These are phyloP conservation scores for Dascyllus trimaculatus DNA, from an alignment of 2,113 vertebrate species.

Conservation along the genomic window DNA sequence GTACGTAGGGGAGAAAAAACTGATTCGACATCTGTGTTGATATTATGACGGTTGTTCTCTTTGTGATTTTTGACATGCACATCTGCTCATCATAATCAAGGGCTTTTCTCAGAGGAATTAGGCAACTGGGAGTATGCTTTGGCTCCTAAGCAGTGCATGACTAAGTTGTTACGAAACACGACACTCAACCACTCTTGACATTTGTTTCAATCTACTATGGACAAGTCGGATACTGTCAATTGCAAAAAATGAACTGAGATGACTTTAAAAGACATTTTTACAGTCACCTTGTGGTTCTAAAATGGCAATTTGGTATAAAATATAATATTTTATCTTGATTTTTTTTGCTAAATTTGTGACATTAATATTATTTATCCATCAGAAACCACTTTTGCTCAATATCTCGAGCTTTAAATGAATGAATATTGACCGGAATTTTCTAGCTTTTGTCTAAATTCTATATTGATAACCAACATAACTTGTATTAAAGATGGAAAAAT, in stretches of 20 bases:
- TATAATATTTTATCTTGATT: no score
- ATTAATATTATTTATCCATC: no score
- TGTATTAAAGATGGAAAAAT: no score
- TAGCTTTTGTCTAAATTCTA: no score
- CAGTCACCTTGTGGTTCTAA: no score
- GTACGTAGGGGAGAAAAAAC: slow-evolving; percentile 1
- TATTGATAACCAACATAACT: no score
- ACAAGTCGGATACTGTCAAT: neutral
- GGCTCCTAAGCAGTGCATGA: neutral
- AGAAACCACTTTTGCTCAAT: no score
- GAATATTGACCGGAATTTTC: no score
- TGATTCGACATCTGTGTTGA: neutral
- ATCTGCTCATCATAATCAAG: slow-evolving; percentile 8
- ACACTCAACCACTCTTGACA: neutral
- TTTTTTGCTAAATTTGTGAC: no score
- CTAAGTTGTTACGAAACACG: slow-evolving; percentile 22
- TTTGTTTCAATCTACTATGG: neutral
- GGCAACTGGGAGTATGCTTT: slow-evolving; percentile 18
- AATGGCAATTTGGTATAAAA: no score
- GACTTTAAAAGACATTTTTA: no score
- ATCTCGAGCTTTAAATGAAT: no score
- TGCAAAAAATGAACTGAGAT: neutral
- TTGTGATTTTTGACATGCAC: slow-evolving; percentile 14
- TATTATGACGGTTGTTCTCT: slow-evolving; percentile 3
- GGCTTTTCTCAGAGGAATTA: slow-evolving; percentile 35